Evolutionary conservation across 2,113 vertebrate species (phyloP), one percentile per base, ranked within the genome.

Genomic region (Thermophis baileyi): DNA sequence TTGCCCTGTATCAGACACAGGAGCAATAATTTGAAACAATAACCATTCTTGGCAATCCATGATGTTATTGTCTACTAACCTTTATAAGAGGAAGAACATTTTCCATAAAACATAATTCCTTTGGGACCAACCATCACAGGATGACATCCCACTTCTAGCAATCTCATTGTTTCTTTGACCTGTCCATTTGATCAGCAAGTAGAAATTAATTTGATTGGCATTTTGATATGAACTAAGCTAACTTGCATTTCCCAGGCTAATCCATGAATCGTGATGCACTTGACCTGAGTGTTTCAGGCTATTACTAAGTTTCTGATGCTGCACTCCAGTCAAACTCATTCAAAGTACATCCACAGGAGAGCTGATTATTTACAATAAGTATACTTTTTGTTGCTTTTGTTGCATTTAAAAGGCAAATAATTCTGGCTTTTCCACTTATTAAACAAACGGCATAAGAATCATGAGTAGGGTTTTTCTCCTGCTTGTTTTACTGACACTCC

Each of bases 1-100:
- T 92, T 93, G 95, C 91, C 94, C 95, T 96, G 94, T 94, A 94
- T 95, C 95, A 95, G 94, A 90, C 93, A 95, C 93, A 95, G 89
- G 54, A 93, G 94, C 93, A 93, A 93, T 95, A 93, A 95, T 96
- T 95, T 95, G 91, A 94, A 97, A 91, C 85, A 95, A 91, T 90
- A 87, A 95, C 95, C 57, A 93, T 96, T 96, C 94, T 95, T 96
- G 94, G 95, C 93, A 96, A 93, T 91, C 85, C 10, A 35, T n/a
- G 86, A 27, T 88, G 89, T 94, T 47, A 1, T 69, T 96, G 92
- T 97, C 92, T 95, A 96, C 91, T 96, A 93, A 95, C 95, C 86
- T 85, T 93, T 74, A 89, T 85, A 94, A 90, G 90, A 96, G 94
- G 87, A 93, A 94, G 0, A 40, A 69, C 89, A 81, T 95, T 93